Evolutionary conservation across 2,888 invertebrate genomes (phyloP), one percentile per base, ranked within the genome.

Genomic region (Arge pagana): DNA sequence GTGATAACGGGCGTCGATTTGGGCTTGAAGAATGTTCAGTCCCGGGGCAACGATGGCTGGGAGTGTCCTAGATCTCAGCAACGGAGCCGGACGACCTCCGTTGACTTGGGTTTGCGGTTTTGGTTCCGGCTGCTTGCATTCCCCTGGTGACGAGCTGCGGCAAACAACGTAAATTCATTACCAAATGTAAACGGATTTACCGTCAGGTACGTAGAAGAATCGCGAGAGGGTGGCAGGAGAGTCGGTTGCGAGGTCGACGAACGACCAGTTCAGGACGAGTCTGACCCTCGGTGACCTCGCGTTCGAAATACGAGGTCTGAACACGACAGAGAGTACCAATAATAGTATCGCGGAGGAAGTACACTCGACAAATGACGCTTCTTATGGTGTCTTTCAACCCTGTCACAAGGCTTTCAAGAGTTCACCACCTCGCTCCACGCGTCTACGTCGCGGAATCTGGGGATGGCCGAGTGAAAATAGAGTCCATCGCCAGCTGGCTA

Each of bases 41-140:
- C 91, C 91, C 1, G 93, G 93, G 33, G 89, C 89, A 37, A 93
- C 87, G 71, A 93, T 93, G 58, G 93, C 91, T 33, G 93, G 93
- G 53, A 93, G 79, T 4, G 93, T 93, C 66, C 92, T 83, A 33
- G 93, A 93, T 63, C 93, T 85, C 61, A 93, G 79, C 57, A 93
- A 78, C 0, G 93, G 92, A 8, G 89, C 87, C 16, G 88, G 88
- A 28, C 82, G 79, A 49, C 62, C 61, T 54, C 72, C 76, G 52
- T 74, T 64, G 31, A 73, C 80, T 52, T 82, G 61, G 8, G 55
- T 52, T n/a, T 55, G 52, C n/a, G 61, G 39, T 56, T 64, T 68
- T 48, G 48, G 43, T 48, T 70, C 68, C 50, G 68, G 23, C 45
- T n/a, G n/a, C 45, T 70, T 71, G 61, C 70, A 70, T 70, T 72